Conservation (phyloP, 1,140 invertebrate species). For the Hylaeus anthracinus region DNA sequence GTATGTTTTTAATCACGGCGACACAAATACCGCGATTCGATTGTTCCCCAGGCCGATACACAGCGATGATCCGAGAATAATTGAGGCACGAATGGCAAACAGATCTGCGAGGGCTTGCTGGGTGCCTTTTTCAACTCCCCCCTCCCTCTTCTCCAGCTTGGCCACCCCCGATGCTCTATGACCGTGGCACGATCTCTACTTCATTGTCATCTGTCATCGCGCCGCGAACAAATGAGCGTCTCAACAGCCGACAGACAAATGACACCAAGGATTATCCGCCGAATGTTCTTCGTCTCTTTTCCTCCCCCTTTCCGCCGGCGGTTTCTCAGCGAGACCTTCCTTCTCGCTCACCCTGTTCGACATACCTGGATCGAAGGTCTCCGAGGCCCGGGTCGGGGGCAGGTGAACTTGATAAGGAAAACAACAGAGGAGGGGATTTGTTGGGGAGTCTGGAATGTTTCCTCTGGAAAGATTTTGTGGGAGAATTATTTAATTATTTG, state of each 20-base stretch:
- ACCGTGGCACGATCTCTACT: slow-evolving; percentile 67
- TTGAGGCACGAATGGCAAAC: slow-evolving; percentile 78
- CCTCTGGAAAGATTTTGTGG: too few species aligned
- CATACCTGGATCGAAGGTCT: too few species aligned
- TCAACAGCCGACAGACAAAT: slow-evolving; percentile 74
- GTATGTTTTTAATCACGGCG: slow-evolving; percentile 59
- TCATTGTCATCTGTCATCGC: slow-evolving; percentile 81
- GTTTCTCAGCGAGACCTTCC: neutral
- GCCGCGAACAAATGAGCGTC: slow-evolving; percentile 76
- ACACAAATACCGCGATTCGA: slow-evolving; percentile 56
- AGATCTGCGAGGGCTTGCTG: slow-evolving; percentile 63
- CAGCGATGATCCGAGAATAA: slow-evolving; percentile 80
- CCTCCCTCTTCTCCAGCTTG: neutral
- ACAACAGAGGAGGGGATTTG: too few species aligned
- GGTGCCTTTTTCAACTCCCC: neutral
- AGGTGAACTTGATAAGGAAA: too few species aligned
- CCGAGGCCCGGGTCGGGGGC: too few species aligned
- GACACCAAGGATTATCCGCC: slow-evolving; percentile 76
- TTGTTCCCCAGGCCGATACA: slow-evolving; percentile 71
- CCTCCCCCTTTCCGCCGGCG: slow-evolving; percentile 4
- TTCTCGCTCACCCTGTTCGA: slow-evolving; percentile 17
- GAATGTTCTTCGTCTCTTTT: slow-evolving; percentile 65
- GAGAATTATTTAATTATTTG: too few species aligned
- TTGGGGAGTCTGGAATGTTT: too few species aligned
- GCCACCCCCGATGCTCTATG: slow-evolving; percentile 25